A percentile compares a stretch with the other conserved stretches of the same genome.
These are phyloP conservation scores for Monopis laevigella DNA, from an alignment of 2,888 invertebrate genomes.

Conservation along the genomic window DNA sequence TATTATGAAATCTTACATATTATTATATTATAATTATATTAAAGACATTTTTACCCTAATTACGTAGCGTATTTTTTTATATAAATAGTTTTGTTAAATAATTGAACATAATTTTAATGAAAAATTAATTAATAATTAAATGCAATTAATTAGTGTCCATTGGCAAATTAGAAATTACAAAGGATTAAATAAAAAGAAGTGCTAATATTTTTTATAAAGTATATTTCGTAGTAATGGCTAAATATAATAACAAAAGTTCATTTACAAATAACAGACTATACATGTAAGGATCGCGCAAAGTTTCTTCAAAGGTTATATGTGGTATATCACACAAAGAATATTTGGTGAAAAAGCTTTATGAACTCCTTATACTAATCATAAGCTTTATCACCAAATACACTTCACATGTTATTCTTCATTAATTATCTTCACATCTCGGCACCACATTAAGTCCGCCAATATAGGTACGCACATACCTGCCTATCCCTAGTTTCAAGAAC, in stretches of 20 bases:
- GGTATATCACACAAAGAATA: slow-evolving; percentile 22
- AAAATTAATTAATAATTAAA: too few species aligned
- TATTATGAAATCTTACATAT: too few species aligned
- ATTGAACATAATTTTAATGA: too few species aligned
- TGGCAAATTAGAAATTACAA: too few species aligned
- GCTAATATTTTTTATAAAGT: not conserved
- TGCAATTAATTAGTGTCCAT: too few species aligned
- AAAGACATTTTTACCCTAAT: too few species aligned
- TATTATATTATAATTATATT: too few species aligned
- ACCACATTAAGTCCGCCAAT: too few species aligned
- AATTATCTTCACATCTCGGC: not conserved
- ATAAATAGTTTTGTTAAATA: too few species aligned
- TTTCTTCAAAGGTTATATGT: not conserved
- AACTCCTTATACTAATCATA: slow-evolving; percentile 29
- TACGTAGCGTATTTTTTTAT: too few species aligned
- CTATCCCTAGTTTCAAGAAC: too few species aligned
- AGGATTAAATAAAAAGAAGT: not conserved
- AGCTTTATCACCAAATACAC: slow-evolving; percentile 67
- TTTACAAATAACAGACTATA: not conserved
- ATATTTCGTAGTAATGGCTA: not conserved
- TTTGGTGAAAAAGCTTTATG: slow-evolving; percentile 52
- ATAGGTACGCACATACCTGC: too few species aligned
- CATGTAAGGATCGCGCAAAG: not conserved
- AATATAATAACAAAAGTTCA: not conserved
- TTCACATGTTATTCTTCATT: not conserved